Base-by-base conservation (phyloP, 2,888 invertebrate genomes). In the Ctenicera cuprea region DNA sequence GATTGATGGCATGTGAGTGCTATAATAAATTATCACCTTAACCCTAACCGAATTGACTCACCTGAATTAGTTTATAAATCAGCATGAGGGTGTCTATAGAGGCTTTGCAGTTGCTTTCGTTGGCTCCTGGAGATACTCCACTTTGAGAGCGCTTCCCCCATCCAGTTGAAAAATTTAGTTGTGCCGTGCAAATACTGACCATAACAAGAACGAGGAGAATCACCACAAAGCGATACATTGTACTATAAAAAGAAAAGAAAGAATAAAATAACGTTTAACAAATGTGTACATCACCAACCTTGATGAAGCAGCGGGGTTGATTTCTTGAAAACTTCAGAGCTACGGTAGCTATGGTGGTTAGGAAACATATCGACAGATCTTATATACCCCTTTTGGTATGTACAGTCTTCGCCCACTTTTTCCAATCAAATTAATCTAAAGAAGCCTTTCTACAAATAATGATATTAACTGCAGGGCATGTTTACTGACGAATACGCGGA, bases 11-110 rank as follows among this genome's bases (percentile, higher is more conserved):
- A n/a, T n/a, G n/a, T n/a, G n/a, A n/a, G n/a, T n/a, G n/a, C n/a
- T n/a, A n/a, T n/a, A n/a, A n/a, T n/a, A n/a, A n/a, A n/a, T n/a
- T n/a, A n/a, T n/a, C n/a, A n/a, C n/a, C n/a, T n/a, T n/a, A n/a
- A n/a, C n/a, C n/a, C n/a, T n/a, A n/a, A n/a, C n/a, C n/a, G n/a
- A n/a, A n/a, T n/a, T n/a, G n/a, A n/a, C n/a, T n/a, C n/a, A 91
- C 91, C 89, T 91, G 89, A 71, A 91, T 89, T 20, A 91, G 86
- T 86, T 90, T 91, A 79, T 91, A 90, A 77, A 91, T 88, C 52
- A 89, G 86, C 84, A 89, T 88, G 30, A 91, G 84, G 22, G 89
- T 86, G 74, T 90, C 90, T 76, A 90, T 88, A 16, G 88, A 87
- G 9, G 89, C 87, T 77, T 88, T 89, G 82, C 91, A 91, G 16